phyloP scores from a whole-genome alignment of 2,888 invertebrate species.

The Agrochola lota region DNA sequence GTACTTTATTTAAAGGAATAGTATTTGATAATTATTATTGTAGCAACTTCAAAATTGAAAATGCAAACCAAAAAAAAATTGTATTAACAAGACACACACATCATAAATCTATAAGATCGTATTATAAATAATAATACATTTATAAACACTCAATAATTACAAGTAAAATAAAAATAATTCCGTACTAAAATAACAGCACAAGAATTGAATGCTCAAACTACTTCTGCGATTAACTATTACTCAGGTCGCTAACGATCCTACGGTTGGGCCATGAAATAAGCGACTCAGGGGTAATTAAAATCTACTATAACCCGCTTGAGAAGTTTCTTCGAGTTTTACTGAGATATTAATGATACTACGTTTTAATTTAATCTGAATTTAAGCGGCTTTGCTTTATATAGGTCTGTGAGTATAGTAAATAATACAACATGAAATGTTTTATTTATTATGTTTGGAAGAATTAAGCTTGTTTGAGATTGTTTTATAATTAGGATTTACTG shows the following conservation, averaged over 20 bases:
- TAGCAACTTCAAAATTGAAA: background rate
- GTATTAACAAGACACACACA: background rate
- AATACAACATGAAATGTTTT: conserved; percentile 19
- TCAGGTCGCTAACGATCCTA: conserved; percentile 63
- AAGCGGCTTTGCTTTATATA: conserved; percentile 36
- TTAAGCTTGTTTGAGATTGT: background rate
- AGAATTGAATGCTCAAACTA: conserved; percentile 52
- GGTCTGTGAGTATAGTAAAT: conserved; percentile 2
- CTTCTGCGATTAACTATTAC: conserved; percentile 63
- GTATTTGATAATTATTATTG: background rate
- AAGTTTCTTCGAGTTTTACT: conserved; percentile 48
- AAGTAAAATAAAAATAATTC: conserved; percentile 7
- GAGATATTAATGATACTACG: conserved; percentile 56
- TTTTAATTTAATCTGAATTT: conserved; percentile 50
- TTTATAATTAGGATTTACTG: conserved; percentile 4
- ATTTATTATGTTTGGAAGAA: conserved; percentile 25
- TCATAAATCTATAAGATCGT: background rate
- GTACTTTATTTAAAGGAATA: background rate
- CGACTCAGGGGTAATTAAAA: conserved; percentile 55
- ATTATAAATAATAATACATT: no score
- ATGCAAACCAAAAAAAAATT: background rate
- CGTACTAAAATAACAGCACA: conserved; percentile 30
- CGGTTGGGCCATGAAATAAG: conserved; percentile 58
- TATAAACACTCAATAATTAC: background rate
- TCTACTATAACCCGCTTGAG: conserved; percentile 51